Conservation (phyloP, 1,140 invertebrate species). For the Drosophila eugracilis region DNA sequence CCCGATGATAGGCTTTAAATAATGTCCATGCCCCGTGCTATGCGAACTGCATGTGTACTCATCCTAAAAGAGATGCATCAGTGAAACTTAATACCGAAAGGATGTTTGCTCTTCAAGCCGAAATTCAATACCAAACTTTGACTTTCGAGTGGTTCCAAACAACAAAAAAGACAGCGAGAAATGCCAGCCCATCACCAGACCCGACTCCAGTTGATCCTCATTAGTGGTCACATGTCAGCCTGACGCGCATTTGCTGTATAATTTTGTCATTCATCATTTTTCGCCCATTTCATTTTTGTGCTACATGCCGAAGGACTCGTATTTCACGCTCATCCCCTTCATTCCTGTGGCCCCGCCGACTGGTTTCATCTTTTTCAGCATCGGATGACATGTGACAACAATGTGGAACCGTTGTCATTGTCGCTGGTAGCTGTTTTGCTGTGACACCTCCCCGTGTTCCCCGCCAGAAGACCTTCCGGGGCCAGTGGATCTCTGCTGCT, state of each 20-base stretch:
- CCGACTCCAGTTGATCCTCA: slow-evolving; percentile 74
- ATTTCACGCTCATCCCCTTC: slow-evolving; percentile 54
- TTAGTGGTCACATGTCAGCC: slow-evolving; percentile 80
- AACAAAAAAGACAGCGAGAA: slow-evolving; percentile 28
- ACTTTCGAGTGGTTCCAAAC: slow-evolving; percentile 68
- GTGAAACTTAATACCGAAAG: slow-evolving; percentile 61
- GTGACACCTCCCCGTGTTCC: slow-evolving; percentile 53
- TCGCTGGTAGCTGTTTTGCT: slow-evolving; percentile 51
- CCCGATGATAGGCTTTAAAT: slow-evolving; percentile 6
- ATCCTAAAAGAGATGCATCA: not conserved
- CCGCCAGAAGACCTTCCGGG: slow-evolving; percentile 22
- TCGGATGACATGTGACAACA: slow-evolving; percentile 79
- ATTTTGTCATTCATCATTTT: slow-evolving; percentile 83
- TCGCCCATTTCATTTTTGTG: slow-evolving; percentile 73
- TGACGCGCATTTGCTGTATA: slow-evolving; percentile 78
- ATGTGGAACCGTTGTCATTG: slow-evolving; percentile 77
- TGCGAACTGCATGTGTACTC: not conserved
- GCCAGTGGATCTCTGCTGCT: not conserved
- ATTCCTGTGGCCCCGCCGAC: not conserved
- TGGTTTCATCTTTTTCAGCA: slow-evolving; percentile 36
- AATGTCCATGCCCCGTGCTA: not conserved
- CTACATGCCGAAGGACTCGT: slow-evolving; percentile 76
- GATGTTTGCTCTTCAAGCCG: slow-evolving; percentile 39
- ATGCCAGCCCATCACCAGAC: slow-evolving; percentile 8
- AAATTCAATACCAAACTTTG: slow-evolving; percentile 77